Evolutionary conservation across 1,140 invertebrate species (phyloP).

Genomic region (Hycleus cichorii): DNA sequence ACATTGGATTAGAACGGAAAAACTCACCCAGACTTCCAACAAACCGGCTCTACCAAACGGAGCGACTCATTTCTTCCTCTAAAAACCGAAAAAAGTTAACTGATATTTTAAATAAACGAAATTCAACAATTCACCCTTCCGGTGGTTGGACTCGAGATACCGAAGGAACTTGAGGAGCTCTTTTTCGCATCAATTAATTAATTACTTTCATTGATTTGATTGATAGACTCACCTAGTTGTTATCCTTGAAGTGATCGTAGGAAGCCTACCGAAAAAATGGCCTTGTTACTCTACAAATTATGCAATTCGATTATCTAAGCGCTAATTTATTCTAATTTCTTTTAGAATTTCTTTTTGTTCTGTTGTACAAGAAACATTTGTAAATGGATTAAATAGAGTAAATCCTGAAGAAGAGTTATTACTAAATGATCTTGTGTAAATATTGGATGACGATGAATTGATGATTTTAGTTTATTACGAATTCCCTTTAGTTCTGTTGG

Average conservation of each 20-base stretch:
- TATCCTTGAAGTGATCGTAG: constrained; percentile 17
- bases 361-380: too few species aligned
- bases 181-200: not conserved
- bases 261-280: constrained; percentile 14
- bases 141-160: constrained; percentile 11
- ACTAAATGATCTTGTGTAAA: too few species aligned
- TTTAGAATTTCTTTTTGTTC: too few species aligned
- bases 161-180: constrained; percentile 10
- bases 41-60: constrained; percentile 15
- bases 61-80: constrained; percentile 15
- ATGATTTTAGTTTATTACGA: too few species aligned
- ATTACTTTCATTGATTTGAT: not conserved
- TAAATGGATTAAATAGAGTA: too few species aligned
- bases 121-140: constrained; percentile 7
- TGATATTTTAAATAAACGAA: not conserved
- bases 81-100: not conserved
- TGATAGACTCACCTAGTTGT: constrained; percentile 13
- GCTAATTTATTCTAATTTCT: too few species aligned
- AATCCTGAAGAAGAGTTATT: too few species aligned
- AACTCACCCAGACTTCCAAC: constrained; percentile 13
- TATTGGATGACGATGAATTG: too few species aligned
- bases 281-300: not conserved
- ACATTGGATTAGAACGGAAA: too few species aligned
- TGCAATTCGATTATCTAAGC: not conserved
- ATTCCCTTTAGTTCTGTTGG: too few species aligned